These are phyloP conservation scores for Ommatoiulus sabulosus DNA, from an alignment of 2,888 invertebrate species.

Conservation along the genomic window DNA sequence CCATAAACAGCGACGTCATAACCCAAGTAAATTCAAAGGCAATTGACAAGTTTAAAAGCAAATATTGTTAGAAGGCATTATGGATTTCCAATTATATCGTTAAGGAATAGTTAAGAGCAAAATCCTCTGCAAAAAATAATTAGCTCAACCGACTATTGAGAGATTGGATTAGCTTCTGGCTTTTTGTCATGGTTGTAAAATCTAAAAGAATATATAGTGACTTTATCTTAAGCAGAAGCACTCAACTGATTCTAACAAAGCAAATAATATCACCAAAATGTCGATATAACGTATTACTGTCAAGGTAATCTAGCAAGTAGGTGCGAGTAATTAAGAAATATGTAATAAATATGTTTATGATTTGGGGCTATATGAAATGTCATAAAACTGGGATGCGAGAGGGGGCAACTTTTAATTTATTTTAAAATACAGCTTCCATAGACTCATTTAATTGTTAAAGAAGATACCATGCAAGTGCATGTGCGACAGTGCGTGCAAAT, in stretches of 20 bases:
- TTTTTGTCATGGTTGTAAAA: too few relatives aligned
- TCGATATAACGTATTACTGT: constrained; percentile 4
- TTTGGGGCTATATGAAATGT: background rate
- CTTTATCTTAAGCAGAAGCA: background rate
- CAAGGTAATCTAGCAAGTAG: background rate
- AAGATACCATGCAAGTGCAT: too few relatives aligned
- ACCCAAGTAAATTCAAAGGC: background rate
- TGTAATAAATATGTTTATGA: constrained; percentile 1
- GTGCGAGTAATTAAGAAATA: constrained; percentile 24
- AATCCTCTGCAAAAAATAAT: background rate
- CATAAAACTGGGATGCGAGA: background rate
- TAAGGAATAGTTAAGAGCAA: background rate
- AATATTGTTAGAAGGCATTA: background rate
- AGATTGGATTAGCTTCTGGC: too few relatives aligned
- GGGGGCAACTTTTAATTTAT: constrained; percentile 9
- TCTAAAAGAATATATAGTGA: background rate
- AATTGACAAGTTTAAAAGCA: constrained; percentile 19
- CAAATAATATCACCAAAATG: constrained; percentile 14
- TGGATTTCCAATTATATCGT: background rate
- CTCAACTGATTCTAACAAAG: background rate
- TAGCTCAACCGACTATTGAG: background rate
- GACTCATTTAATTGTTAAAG: background rate
- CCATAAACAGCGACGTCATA: constrained; percentile 1
- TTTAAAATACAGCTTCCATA: background rate
- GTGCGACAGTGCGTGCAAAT: too few relatives aligned